Evolutionary conservation across 2,113 vertebrate genomes (phyloP).

Genomic region (Dicerorhinus sumatrensis): DNA sequence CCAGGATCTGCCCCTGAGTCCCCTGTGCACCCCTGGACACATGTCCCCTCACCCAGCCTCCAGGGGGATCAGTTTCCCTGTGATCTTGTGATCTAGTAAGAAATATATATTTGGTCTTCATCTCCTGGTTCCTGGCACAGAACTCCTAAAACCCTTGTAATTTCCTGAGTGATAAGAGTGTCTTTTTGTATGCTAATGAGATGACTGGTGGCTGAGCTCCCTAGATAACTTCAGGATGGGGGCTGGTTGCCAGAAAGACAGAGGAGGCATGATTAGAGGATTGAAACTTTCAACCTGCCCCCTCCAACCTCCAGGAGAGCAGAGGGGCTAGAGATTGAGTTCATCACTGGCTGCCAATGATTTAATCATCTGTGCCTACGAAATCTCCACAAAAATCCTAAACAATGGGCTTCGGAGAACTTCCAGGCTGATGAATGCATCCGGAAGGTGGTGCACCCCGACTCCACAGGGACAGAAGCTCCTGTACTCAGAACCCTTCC

Average conservation of each 20-base stretch:
- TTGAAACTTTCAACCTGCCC: not conserved
- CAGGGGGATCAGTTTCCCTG: not conserved
- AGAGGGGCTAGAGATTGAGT: not conserved
- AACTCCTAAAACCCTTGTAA: not conserved
- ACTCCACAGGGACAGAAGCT: not conserved
- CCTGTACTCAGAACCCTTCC: not conserved
- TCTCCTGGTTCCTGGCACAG: not conserved
- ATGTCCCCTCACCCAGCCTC: not conserved
- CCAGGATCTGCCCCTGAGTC: not conserved
- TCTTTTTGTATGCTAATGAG: not conserved
- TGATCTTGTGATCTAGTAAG: not conserved
- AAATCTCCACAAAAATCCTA: not conserved
- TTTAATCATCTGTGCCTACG: not conserved
- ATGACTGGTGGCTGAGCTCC: not conserved
- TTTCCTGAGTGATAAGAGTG: not conserved
- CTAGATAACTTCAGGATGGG: not conserved
- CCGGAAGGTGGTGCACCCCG: not conserved
- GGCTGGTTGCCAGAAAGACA: not conserved
- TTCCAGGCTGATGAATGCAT: accelerated
- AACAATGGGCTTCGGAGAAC: not conserved
- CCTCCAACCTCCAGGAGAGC: not conserved
- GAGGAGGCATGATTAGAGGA: not conserved
- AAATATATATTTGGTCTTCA: not conserved
- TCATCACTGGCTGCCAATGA: not conserved
- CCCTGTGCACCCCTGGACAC: not conserved